Evolutionary conservation across 2,888 invertebrate species (phyloP).

Genomic region (Ethmia dodecea): DNA sequence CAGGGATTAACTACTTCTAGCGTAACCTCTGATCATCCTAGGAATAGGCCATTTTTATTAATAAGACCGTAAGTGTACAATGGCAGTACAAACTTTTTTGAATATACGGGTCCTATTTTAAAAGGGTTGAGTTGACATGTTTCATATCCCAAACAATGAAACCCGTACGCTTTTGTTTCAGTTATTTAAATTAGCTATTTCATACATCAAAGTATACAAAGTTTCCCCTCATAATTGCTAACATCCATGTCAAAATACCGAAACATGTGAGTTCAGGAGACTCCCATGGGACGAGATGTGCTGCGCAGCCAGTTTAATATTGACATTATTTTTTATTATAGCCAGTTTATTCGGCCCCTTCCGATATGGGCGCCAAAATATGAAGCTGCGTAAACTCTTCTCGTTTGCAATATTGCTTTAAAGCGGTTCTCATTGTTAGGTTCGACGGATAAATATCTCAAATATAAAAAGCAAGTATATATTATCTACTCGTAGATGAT

Average conservation of each 20-base stretch:
- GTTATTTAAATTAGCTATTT: slow-evolving; percentile 12
- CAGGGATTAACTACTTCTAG: no score
- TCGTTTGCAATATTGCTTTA: slow-evolving; percentile 20
- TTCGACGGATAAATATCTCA: no score
- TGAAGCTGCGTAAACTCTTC: slow-evolving; percentile 23
- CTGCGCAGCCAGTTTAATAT: slow-evolving; percentile 43
- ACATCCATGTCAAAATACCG: slow-evolving; percentile 28
- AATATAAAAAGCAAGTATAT: no score
- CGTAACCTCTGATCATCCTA: no score
- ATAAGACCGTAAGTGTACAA: no score
- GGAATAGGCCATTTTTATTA: no score
- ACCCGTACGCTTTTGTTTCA: slow-evolving; percentile 7
- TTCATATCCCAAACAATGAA: slow-evolving; percentile 11
- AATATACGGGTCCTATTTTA: no score
- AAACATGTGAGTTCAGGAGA: slow-evolving; percentile 9
- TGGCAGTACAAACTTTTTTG: no score
- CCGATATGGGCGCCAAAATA: slow-evolving; percentile 29
- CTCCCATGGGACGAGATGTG: slow-evolving; percentile 31
- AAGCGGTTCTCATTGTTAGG: slow-evolving; percentile 20
- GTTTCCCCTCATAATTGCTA: slow-evolving; percentile 27
- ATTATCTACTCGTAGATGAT: no score
- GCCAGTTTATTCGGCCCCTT: slow-evolving; percentile 32
- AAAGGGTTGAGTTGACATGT: slow-evolving; percentile 13
- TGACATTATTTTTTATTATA: slow-evolving; percentile 52
- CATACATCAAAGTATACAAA: slow-evolving; percentile 9